These are phyloP conservation scores for Cydia strobilella DNA, from an alignment of 1,140 invertebrate species.

Conservation along the genomic window DNA sequence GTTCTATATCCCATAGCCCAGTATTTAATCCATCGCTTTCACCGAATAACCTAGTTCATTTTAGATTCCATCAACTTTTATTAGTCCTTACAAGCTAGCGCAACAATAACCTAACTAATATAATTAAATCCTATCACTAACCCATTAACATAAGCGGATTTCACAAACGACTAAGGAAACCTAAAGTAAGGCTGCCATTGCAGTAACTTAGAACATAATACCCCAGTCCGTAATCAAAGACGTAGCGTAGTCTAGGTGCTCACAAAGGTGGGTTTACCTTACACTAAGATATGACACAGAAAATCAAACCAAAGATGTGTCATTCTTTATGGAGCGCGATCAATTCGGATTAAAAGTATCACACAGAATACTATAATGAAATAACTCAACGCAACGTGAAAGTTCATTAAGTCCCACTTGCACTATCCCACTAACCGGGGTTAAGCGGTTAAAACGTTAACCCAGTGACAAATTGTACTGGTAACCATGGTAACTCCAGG, in stretches of 20 bases:
- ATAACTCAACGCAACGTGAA: not conserved
- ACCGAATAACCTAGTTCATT: too few relatives aligned
- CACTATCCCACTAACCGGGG: too few relatives aligned
- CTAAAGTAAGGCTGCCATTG: not conserved
- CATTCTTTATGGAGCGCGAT: not conserved
- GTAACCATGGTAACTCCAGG: too few relatives aligned
- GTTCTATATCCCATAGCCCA: too few relatives aligned
- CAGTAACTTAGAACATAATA: slow-evolving; percentile 8
- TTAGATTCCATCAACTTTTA: too few relatives aligned
- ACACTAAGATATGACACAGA: not conserved
- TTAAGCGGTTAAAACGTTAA: too few relatives aligned
- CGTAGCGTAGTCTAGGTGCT: not conserved
- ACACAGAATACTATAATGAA: not conserved
- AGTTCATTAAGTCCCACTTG: too few relatives aligned
- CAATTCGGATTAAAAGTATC: too few relatives aligned
- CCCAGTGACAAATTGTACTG: too few relatives aligned
- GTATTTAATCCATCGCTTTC: too few relatives aligned
- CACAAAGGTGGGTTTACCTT: not conserved
- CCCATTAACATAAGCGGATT: not conserved
- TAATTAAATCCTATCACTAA: not conserved
- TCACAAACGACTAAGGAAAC: not conserved
- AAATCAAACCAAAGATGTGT: not conserved
- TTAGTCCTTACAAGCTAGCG: too few relatives aligned
- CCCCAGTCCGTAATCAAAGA: slow-evolving; percentile 8
- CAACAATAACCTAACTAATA: too few relatives aligned